Conservation (phyloP, 2,113 vertebrate species). For the Pongo pygmaeus region DNA sequence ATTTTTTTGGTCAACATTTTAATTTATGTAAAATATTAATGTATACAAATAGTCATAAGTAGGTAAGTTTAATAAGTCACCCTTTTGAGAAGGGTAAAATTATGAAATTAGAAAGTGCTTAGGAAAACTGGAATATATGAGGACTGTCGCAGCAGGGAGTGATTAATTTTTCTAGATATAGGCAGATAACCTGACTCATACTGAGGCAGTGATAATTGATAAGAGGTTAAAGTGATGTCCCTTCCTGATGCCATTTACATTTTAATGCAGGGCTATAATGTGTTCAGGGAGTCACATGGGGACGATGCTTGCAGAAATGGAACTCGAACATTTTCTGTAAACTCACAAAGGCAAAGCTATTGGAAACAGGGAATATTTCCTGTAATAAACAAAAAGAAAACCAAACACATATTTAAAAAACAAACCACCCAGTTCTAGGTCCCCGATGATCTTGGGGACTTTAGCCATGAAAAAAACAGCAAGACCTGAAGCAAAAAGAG, state of each 20-base stretch:
- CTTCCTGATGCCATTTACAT: neutral
- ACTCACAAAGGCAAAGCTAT: neutral
- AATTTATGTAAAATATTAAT: conserved; percentile 33
- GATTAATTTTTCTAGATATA: conserved; percentile 47
- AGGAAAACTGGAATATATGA: neutral
- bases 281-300: neutral
- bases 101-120: conserved; percentile 10
- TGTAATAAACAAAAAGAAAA: conserved; percentile 34
- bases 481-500: neutral
- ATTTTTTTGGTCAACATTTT: neutral
- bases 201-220: neutral
- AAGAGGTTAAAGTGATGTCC: neutral
- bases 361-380: neutral
- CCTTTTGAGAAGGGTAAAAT: neutral
- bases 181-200: neutral
- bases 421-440: neutral
- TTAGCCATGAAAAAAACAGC: neutral
- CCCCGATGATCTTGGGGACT: neutral
- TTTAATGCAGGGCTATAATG: neutral
- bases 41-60: neutral
- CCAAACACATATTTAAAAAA: neutral
- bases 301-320: neutral
- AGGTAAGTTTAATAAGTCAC: conserved; percentile 6
- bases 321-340: conserved; percentile 3
- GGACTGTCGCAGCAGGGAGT: neutral